Evolutionary conservation across 2,888 invertebrate genomes (phyloP), one percentile per base, ranked within the genome.

Genomic region (Melinaea menophilus): DNA sequence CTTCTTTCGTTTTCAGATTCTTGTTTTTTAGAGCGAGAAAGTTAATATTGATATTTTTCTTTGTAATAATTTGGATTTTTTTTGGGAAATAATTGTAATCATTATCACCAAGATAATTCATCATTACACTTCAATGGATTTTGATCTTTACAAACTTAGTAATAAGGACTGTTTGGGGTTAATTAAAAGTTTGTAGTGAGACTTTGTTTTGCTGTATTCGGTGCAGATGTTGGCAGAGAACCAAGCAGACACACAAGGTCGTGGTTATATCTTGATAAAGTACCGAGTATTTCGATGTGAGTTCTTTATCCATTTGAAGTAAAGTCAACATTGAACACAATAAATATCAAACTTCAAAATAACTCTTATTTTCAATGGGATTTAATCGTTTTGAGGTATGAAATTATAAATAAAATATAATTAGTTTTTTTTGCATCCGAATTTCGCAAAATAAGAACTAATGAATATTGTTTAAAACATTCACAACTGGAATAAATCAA

Each of bases 191-290:
- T 58, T 65, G 60, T 46, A 63, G 59, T 65, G 55, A 69, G 67
- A 63, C 63, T 56, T 61, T 37, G 37, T 48, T 64, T 69, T 65
- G 51, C 51, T 51, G 51, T 63, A 65, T 65, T 68, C 51, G 60
- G 63, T 61, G 62, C 68, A 71, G 68, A 68, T 72, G 69, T 79
- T 85, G 85, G 85, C 85, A 82, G 67, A 58, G 71, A 65, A 72
- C 80, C 84, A 84, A 81, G 63, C 69, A 71, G 67, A 59, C 66
- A 65, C 67, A 73, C 83, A 84, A 85, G 87, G 86, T 85, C 85
- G 70, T 55, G 65, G 65, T 64, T 67, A 58, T 62, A 64, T 58
- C 62, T 55, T 58, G 62, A 62, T 65, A 64, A 58, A 67, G 64
- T 65, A 34, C 62, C 47, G 37, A 63, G 45, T 57, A 61, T 63